Base-by-base conservation (phyloP, 2,113 vertebrate species). In the Dolichallabes microphthalmus region DNA sequence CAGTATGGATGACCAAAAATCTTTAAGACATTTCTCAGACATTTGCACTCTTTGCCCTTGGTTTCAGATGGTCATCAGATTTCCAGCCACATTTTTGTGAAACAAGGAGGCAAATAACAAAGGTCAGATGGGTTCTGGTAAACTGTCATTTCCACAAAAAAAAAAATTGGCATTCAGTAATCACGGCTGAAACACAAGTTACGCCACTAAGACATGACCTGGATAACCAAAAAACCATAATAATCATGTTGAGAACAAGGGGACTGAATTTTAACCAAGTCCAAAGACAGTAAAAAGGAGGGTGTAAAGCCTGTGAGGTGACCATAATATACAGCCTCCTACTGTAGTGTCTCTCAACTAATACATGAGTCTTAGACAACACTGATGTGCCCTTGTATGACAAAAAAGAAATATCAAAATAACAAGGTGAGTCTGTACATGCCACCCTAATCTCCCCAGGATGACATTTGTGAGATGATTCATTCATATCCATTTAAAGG, bases 401-500 rank as follows among this genome's bases (percentile, higher is more conserved):
- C 4, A 82, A 35, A 2, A 3, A 30, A 50, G 2, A 76, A 30
- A 6, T 22, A 22, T 19, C 6, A 61, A 61, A 61, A 60, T 63
- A 83, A 50, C 25, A 75, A 55, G 27, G 10, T 75, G 55, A 27
- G 27, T 57, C 50, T 13, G 52, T 30, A 68, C 35, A 82, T 55
- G 63, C 20, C 3, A 57, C 30, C 35, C 50, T 12, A 50, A 32
- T 60, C 20, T 19, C 11, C 17, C 15, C 30, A 58, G 30, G 35
- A 58, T 71, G 81, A 69, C 81, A 82, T 57, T 32, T 4, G 5
- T 58, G 20, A 25, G 20, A 68, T 83, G 71, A 84, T 63, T 83
- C 32, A 74, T 61, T 53, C 75, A 73, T 39, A 75, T 27, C 17
- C 9, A 4, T 20, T 74, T 11, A 20, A 55, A 27, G 82, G 39